phyloP scores from a whole-genome alignment of 2,888 invertebrate species.

The Drosophila sordidapex region DNA sequence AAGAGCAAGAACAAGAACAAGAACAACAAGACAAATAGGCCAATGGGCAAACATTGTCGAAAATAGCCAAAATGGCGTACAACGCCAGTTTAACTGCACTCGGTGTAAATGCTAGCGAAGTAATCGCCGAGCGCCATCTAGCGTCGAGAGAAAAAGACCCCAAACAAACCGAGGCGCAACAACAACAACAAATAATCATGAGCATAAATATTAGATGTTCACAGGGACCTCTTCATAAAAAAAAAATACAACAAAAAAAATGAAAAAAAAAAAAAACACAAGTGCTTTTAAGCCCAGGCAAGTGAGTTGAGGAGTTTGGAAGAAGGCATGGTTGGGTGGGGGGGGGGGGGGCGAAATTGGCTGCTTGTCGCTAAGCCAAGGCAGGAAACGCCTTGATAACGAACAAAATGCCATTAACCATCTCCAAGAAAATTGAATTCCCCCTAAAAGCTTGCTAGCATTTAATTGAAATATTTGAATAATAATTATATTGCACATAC shows the following conservation, averaged over 20 bases:
- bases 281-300: neutral
- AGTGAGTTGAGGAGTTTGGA: neutral
- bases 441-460: neutral
- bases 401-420: slow-evolving; percentile 8
- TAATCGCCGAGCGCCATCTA: slow-evolving; percentile 67
- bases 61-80: slow-evolving; percentile 49
- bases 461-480: neutral
- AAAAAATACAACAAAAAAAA: neutral
- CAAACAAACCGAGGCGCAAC: slow-evolving; percentile 18
- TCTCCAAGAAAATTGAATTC: slow-evolving; percentile 8
- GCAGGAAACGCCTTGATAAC: slow-evolving; percentile 1
- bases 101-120: slow-evolving; percentile 70
- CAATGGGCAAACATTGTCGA: slow-evolving; percentile 41
- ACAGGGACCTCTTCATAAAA: neutral
- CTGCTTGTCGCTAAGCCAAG: slow-evolving; percentile 4
- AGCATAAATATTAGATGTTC: slow-evolving; percentile 50
- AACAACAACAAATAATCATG: slow-evolving; percentile 46
- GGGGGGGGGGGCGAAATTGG: neutral
- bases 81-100: slow-evolving; percentile 63
- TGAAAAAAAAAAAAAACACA: neutral
- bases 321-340: neutral
- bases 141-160: slow-evolving; percentile 14
- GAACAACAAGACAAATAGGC: slow-evolving; percentile 47
- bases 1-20: slow-evolving; percentile 1
- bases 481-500: neutral